phyloP scores from a whole-genome alignment of 30 jellyfish, hydroid and myxozoan species.

The Aurelia sp. region DNA sequence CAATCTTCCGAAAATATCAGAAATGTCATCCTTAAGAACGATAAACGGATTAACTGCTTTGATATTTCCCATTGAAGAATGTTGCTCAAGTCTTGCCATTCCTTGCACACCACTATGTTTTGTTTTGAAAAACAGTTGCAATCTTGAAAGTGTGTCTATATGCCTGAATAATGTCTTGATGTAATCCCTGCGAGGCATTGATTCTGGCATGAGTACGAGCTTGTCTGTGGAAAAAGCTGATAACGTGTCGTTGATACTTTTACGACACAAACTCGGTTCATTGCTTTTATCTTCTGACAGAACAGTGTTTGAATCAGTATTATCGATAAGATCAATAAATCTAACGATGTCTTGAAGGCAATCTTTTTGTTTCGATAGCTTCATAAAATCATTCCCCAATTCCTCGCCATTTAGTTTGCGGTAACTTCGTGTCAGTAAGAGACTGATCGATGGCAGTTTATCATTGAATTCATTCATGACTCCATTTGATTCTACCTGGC shows the following conservation, averaged over 20 bases:
- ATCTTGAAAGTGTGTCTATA: conserved; percentile 81
- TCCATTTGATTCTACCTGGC: conserved; percentile 22
- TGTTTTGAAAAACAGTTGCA: conserved; percentile 68
- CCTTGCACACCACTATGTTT: conserved; percentile 30
- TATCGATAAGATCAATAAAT: conserved; percentile 25
- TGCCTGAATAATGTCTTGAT: conserved; percentile 73
- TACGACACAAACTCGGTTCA: conserved; percentile 46
- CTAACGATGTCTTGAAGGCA: conserved; percentile 12
- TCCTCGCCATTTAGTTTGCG: conserved; percentile 43
- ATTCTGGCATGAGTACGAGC: conserved; percentile 45
- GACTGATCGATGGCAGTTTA: conserved; percentile 39
- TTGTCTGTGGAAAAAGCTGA: conserved; percentile 49
- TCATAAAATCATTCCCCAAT: conserved; percentile 24
- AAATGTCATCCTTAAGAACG: conserved; percentile 79
- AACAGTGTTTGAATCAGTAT: not conserved
- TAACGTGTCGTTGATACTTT: conserved; percentile 52
- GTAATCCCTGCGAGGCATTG: conserved; percentile 65
- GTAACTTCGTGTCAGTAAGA: conserved; percentile 38
- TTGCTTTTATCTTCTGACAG: conserved; percentile 43
- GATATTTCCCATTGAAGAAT: conserved; percentile 55
- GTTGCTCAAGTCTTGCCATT: conserved; percentile 24
- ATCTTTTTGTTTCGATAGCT: conserved; percentile 27
- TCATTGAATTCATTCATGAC: conserved; percentile 21
- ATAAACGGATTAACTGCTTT: conserved; percentile 87
- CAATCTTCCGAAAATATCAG: conserved; percentile 76